Evolutionary conservation across 2,888 invertebrate genomes (phyloP).

Genomic region (Diplolepis rosae): DNA sequence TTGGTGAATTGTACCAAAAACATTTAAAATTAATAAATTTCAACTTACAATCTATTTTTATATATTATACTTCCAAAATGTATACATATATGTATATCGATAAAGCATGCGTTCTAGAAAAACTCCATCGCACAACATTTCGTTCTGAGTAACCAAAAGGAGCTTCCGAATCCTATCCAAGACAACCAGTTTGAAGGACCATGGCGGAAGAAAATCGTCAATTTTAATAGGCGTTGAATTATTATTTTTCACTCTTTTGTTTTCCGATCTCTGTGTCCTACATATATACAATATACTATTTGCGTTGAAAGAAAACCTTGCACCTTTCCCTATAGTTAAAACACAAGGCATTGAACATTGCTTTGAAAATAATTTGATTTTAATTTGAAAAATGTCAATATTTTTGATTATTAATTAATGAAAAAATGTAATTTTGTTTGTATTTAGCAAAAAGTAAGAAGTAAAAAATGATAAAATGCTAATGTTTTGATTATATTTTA

Average conservation of each 20-base stretch:
- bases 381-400: background rate
- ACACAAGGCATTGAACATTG: background rate
- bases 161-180: slow-evolving; percentile 6
- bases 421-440: background rate
- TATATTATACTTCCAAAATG: slow-evolving; percentile 11
- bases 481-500: background rate
- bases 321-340: background rate
- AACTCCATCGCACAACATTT: slow-evolving; percentile 18
- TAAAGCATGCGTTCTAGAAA: slow-evolving; percentile 19
- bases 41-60: slow-evolving; percentile 5
- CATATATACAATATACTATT: background rate
- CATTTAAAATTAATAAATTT: slow-evolving; percentile 13
- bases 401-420: background rate
- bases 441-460: no score
- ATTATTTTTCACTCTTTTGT: slow-evolving; percentile 11
- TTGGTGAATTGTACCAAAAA: slow-evolving; percentile 14
- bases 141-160: background rate
- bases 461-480: background rate
- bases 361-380: background rate
- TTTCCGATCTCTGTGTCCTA: background rate
- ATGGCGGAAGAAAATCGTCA: slow-evolving; percentile 9
- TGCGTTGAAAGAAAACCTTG: background rate
- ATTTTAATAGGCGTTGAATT: background rate
- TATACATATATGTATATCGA: background rate
- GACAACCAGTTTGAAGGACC: background rate